A percentile compares a stretch with the other conserved stretches of the same genome.
Conservation (phyloP, 2,113 vertebrate species). For the Takifugu flavidus region DNA sequence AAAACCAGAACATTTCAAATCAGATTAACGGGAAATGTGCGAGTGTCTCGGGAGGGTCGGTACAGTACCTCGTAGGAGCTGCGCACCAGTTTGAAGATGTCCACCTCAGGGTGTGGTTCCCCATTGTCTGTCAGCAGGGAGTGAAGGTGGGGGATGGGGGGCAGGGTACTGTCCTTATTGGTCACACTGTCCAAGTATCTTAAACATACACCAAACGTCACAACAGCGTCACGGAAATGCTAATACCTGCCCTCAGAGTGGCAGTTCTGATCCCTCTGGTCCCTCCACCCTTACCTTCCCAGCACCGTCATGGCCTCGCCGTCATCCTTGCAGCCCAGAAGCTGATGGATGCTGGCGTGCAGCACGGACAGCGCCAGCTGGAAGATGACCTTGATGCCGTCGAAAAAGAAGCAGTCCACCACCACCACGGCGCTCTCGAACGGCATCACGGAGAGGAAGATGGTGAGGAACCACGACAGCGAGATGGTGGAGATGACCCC, state of each 20-base stretch:
- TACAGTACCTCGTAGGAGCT: conserved; percentile 88
- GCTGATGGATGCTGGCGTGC: conserved; percentile 92
- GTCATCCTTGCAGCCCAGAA: conserved; percentile 95
- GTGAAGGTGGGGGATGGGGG: conserved; percentile 96
- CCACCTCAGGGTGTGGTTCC: conserved; percentile 92
- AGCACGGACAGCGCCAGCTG: conserved; percentile 93
- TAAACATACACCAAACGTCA: not conserved
- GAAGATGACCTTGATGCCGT: conserved; percentile 99
- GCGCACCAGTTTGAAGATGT: conserved; percentile 94
- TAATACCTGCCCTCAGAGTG: not conserved
- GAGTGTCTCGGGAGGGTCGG: not conserved
- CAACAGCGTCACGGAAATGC: not conserved
- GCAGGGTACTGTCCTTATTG: conserved; percentile 96
- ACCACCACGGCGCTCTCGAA: conserved; percentile 97
- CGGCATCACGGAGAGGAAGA: conserved; percentile 98
- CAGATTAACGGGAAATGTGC: too few relatives aligned
- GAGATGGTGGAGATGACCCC: conserved; percentile 98
- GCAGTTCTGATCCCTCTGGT: not conserved
- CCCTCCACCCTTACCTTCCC: conserved; percentile 80
- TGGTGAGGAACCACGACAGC: conserved; percentile 97
- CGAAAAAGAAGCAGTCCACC: conserved; percentile 98
- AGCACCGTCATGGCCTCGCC: conserved; percentile 98
- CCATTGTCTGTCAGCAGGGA: conserved; percentile 92
- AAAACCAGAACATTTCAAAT: too few relatives aligned
- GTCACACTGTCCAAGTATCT: conserved; percentile 97